Conservation (phyloP, 2,797 vertebrate genomes). For the Dromococcyx pavoninus region DNA sequence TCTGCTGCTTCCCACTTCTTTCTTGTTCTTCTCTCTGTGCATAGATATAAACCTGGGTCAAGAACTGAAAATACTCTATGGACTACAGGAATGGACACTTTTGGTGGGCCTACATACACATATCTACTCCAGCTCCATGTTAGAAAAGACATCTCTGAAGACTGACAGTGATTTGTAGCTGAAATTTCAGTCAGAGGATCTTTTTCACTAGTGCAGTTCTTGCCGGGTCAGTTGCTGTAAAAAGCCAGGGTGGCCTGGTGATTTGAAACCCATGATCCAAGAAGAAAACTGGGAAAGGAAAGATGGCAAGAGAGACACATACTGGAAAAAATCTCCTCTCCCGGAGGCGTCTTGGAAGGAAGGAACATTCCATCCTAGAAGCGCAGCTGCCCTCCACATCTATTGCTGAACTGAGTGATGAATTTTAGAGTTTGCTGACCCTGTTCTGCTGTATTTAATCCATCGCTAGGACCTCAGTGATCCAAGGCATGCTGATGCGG, state of each 20-base stretch:
- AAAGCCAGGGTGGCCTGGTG: not conserved
- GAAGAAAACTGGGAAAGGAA: not conserved
- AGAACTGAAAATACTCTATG: not conserved
- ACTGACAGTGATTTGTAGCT: constrained; percentile 44
- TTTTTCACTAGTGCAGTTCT: not conserved
- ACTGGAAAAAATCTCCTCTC: not conserved
- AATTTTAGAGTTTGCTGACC: not conserved
- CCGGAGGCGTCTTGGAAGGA: not conserved
- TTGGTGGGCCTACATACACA: not conserved
- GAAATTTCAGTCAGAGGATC: not conserved
- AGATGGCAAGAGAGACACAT: not conserved
- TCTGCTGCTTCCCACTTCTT: not conserved
- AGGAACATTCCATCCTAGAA: not conserved
- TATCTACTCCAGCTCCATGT: not conserved
- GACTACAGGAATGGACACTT: constrained; percentile 28
- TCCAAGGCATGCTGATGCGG: not conserved
- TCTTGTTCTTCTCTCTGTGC: not conserved
- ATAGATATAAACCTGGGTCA: not conserved
- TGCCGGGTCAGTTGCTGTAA: not conserved
- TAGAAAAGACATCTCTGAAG: constrained; percentile 20
- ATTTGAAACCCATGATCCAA: not conserved
- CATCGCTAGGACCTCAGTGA: not conserved
- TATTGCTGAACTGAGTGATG: not conserved
- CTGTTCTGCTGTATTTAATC: not conserved
- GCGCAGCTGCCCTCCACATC: not conserved